A percentile compares a stretch with the other conserved stretches of the same genome.
Evolutionary conservation across 2,888 invertebrate species (phyloP).

Genomic region (Lamproptera curius): DNA sequence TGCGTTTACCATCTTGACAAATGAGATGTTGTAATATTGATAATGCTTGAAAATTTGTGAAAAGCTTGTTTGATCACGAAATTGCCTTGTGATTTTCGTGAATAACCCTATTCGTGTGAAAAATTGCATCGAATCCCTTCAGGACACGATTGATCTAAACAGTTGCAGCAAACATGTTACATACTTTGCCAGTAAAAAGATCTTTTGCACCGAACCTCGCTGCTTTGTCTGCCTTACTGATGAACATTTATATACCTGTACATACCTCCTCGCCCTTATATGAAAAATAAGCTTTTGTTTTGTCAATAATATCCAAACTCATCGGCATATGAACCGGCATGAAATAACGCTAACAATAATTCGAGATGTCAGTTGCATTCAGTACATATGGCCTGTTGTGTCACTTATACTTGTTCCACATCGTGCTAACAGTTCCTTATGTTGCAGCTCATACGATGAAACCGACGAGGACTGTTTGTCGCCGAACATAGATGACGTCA

Average conservation of each 20-base stretch:
- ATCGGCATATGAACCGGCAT: constrained; percentile 56
- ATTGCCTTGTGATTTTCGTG: constrained; percentile 33
- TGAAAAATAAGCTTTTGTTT: constrained; percentile 56
- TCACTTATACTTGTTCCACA: neutral
- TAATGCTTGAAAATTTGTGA: constrained; percentile 37
- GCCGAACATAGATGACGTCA: constrained; percentile 81
- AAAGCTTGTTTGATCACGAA: constrained; percentile 42
- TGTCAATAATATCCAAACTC: constrained; percentile 53
- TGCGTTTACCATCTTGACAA: constrained; percentile 43
- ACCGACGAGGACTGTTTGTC: constrained; percentile 83
- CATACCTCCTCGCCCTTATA: constrained; percentile 43
- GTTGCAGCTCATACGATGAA: constrained; percentile 83
- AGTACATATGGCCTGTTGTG: constrained; percentile 47
- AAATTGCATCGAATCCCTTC: constrained; percentile 39
- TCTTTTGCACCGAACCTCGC: constrained; percentile 49
- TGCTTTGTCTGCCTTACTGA: constrained; percentile 75
- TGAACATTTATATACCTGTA: constrained; percentile 56
- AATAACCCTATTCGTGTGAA: constrained; percentile 52
- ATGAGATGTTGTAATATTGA: constrained; percentile 29
- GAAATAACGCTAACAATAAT: constrained; percentile 65
- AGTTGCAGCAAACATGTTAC: constrained; percentile 25
- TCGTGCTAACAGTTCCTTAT: constrained; percentile 14
- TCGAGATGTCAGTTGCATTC: constrained; percentile 62
- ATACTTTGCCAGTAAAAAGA: constrained; percentile 28
- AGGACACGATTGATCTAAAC: constrained; percentile 15